Evolutionary conservation across 2,797 vertebrate genomes (phyloP).

Genomic region (Fistularia tabacaria): DNA sequence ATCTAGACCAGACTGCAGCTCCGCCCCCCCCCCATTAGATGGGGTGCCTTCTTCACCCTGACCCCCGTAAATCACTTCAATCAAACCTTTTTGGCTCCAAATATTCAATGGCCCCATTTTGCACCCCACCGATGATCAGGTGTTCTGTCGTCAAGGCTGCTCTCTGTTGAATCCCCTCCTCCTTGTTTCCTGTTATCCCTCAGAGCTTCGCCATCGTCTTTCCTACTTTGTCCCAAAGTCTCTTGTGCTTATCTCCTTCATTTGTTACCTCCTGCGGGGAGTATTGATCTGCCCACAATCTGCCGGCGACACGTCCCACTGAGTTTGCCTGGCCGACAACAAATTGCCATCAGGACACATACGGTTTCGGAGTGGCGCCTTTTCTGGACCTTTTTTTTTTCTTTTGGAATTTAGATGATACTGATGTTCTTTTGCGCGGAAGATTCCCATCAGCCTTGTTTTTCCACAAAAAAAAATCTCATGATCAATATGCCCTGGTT

Average conservation of each 20-base stretch:
- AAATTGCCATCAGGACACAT: background rate
- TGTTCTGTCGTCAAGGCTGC: slow-evolving; percentile 9
- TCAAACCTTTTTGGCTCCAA: slow-evolving; percentile 33
- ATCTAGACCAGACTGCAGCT: slow-evolving; percentile 43
- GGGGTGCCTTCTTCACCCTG: slow-evolving; percentile 46
- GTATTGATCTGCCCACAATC: slow-evolving; percentile 44
- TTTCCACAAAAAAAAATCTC: background rate
- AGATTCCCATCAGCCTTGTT: slow-evolving; percentile 4
- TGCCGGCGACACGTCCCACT: slow-evolving; percentile 20
- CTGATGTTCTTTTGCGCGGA: background rate
- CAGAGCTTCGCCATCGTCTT: slow-evolving; percentile 23
- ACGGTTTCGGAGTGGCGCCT: background rate
- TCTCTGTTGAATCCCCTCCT: slow-evolving; percentile 13
- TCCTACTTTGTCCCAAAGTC: slow-evolving; percentile 36
- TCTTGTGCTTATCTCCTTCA: slow-evolving; percentile 44
- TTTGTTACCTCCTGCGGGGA: slow-evolving; percentile 42
- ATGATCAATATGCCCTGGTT: too few relatives aligned
- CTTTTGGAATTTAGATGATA: slow-evolving; percentile 2
- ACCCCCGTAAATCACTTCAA: slow-evolving; percentile 42
- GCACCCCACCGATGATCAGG: slow-evolving; percentile 28
- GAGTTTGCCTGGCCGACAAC: slow-evolving; percentile 10
- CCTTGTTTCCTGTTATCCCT: slow-evolving; percentile 19
- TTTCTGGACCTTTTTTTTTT: slow-evolving; percentile 1
- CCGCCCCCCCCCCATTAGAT: slow-evolving; percentile 39
- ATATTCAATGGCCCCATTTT: slow-evolving; percentile 26